These are phyloP conservation scores for Aphelenchoides fujianensis DNA, from an alignment of 1,140 invertebrate genomes.

Conservation along the genomic window DNA sequence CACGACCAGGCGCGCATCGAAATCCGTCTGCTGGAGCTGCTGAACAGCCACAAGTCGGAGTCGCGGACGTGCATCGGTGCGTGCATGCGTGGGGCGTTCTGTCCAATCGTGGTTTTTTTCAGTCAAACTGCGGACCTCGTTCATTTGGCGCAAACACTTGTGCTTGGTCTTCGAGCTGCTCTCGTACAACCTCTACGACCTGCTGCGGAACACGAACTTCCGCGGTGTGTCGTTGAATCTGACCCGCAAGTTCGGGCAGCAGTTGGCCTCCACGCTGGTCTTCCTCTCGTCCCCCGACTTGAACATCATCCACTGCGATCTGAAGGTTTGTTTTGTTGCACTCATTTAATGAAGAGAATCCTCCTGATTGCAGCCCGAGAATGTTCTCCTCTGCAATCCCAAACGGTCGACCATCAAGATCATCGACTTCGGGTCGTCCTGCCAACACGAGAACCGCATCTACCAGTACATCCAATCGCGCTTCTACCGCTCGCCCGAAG, in stretches of 20 bases:
- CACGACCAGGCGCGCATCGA: conserved; percentile 98
- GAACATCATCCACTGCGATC: conserved; percentile 99
- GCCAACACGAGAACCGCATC: conserved; percentile 82
- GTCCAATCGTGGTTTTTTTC: conserved; percentile 65
- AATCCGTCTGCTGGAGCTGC: conserved; percentile 97
- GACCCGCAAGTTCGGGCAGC: conserved; percentile 97
- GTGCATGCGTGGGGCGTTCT: no score
- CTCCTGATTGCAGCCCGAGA: conserved; percentile 77
- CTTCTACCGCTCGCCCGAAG: conserved; percentile 83
- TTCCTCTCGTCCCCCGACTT: conserved; percentile 97
- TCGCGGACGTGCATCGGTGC: conserved; percentile 99
- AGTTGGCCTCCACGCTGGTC: conserved; percentile 84
- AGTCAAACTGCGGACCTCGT: conserved; percentile 99
- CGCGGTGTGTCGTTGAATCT: conserved; percentile 97
- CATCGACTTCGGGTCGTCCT: conserved; percentile 62
- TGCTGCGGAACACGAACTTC: conserved; percentile 98
- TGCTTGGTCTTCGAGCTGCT: conserved; percentile 99
- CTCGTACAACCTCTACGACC: conserved; percentile 98
- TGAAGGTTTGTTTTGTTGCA: conserved; percentile 69
- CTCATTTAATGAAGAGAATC: no score
- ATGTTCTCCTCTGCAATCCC: conserved; percentile 98
- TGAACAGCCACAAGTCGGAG: conserved; percentile 96
- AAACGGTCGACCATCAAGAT: conserved; percentile 98
- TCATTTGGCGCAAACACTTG: conserved; percentile 98
- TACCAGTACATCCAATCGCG: conserved; percentile 99